Percentiles rank a stretch among this genome's conserved stretches.
Conservation (phyloP, 2,888 invertebrate genomes). For the Pristionchus arcanus region DNA sequence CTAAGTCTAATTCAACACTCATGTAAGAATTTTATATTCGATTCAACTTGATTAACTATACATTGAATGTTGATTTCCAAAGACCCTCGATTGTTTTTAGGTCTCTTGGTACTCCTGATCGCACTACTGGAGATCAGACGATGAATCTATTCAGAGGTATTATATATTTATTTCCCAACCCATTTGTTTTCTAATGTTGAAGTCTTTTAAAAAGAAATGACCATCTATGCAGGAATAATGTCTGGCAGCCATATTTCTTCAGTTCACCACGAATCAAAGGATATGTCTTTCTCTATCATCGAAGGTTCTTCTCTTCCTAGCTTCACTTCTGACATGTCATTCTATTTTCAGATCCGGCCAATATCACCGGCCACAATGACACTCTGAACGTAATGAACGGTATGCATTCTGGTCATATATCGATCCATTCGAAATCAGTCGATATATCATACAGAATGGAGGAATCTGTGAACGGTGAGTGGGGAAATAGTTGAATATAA, state of each 20-base stretch:
- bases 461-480: slow-evolving; percentile 16
- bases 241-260: neutral
- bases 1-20: slow-evolving; percentile 39
- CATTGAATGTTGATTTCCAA: neutral
- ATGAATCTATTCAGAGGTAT: slow-evolving; percentile 48
- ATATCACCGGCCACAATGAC: neutral
- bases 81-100: neutral
- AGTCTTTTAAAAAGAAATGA: neutral
- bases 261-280: neutral
- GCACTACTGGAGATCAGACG: neutral
- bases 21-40: neutral
- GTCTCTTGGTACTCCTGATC: slow-evolving; percentile 43
- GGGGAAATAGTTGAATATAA: neutral
- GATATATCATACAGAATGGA: slow-evolving; percentile 37
- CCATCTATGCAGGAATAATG: neutral
- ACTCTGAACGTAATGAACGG: slow-evolving; percentile 31
- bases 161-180: neutral
- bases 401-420: neutral
- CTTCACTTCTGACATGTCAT: neutral
- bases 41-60: neutral
- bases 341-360: neutral
- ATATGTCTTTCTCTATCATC: slow-evolving; percentile 47
- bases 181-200: neutral
- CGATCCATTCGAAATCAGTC: neutral
- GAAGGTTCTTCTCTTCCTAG: no score